Evolutionary conservation across 1,140 invertebrate genomes (phyloP).

Genomic region (Drosophila setifemur): DNA sequence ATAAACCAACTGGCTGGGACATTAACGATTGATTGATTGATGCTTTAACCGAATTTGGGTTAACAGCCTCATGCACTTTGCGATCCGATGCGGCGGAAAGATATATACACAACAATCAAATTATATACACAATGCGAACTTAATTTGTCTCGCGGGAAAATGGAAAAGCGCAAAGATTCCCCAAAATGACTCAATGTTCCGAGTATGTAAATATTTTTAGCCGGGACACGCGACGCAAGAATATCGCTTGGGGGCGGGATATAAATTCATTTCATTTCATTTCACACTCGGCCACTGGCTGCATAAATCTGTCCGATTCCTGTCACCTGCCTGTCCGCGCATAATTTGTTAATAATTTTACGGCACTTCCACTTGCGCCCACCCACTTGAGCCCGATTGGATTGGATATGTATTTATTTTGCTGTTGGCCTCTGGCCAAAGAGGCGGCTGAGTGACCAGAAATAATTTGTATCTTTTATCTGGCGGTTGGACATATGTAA

Average conservation of each 20-base stretch:
- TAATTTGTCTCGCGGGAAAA: constrained; percentile 3
- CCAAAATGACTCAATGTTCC: constrained; percentile 15
- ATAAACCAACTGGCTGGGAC: constrained; percentile 40
- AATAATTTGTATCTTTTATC: constrained; percentile 28
- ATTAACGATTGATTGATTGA: constrained; percentile 38
- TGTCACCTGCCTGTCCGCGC: constrained; percentile 61
- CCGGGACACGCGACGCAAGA: constrained; percentile 26
- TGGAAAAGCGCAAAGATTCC: constrained; percentile 17
- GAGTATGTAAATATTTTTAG: constrained; percentile 6
- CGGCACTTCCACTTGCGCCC: constrained; percentile 13
- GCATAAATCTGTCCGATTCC: constrained; percentile 52
- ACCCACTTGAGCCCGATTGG: constrained; percentile 10
- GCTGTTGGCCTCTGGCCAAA: constrained; percentile 28
- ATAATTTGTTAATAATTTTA: constrained; percentile 60
- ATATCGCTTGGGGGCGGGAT: background rate
- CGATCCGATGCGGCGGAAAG: constrained; percentile 6
- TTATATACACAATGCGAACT: background rate
- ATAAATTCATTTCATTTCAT: constrained; percentile 37
- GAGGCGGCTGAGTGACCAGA: constrained; percentile 5
- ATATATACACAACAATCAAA: background rate
- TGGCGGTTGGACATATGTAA: constrained; percentile 18
- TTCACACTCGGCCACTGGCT: constrained; percentile 6
- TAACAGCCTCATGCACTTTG: constrained; percentile 39
- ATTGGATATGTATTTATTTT: background rate
- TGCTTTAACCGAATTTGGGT: constrained; percentile 20